Conservation (phyloP, 2,113 vertebrate genomes). For the Malurus alboscapulatus region DNA sequence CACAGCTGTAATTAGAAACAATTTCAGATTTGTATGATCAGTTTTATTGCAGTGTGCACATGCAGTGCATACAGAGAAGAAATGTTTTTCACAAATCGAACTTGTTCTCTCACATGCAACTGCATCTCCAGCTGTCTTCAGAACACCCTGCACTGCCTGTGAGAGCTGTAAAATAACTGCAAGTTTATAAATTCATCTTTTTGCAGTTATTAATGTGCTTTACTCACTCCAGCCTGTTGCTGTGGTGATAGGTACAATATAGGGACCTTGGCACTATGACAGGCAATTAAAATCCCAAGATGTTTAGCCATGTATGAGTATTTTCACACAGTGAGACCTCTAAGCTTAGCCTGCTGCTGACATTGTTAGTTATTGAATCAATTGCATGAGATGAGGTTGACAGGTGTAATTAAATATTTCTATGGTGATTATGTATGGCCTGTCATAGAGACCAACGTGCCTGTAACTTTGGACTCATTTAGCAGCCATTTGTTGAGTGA, state of each 20-base stretch:
- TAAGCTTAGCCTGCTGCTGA: slow-evolving; percentile 71
- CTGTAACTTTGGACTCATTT: slow-evolving; percentile 76
- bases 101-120: not conserved
- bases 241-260: slow-evolving; percentile 71
- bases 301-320: slow-evolving; percentile 78
- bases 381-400: slow-evolving; percentile 83
- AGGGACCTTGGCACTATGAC: slow-evolving; percentile 73
- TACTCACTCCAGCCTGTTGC: slow-evolving; percentile 69
- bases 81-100: not conserved
- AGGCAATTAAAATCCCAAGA: slow-evolving; percentile 83
- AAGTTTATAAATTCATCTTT: slow-evolving; percentile 48
- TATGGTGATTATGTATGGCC: slow-evolving; percentile 81
- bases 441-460: slow-evolving; percentile 80
- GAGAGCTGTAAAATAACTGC: slow-evolving; percentile 25
- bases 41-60: not conserved
- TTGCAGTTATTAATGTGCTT: slow-evolving; percentile 60
- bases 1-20: slow-evolving; percentile 49
- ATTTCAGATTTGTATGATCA: slow-evolving; percentile 17
- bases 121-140: slow-evolving; percentile 19
- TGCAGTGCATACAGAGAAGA: not conserved
- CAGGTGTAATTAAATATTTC: slow-evolving; percentile 89
- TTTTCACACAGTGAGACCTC: slow-evolving; percentile 80
- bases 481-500: slow-evolving; percentile 71
- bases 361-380: slow-evolving; percentile 83
- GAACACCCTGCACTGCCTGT: not conserved